Conservation (phyloP, 2,113 vertebrate genomes). For the Carettochelys insculpta region DNA sequence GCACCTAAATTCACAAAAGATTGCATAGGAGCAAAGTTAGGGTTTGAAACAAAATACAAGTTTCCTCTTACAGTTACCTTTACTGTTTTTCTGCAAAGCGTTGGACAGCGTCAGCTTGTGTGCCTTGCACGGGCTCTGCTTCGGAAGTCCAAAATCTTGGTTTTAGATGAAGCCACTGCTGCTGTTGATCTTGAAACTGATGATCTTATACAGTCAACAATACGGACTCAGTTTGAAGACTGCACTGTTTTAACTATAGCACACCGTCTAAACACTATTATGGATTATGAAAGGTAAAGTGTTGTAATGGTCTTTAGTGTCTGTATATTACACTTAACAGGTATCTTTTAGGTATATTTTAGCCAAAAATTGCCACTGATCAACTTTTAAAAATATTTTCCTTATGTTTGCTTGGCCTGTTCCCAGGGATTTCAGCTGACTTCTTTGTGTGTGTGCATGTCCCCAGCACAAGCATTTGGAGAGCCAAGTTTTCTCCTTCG, state of each 20-base stretch:
- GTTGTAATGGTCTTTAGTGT: not conserved
- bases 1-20: not conserved
- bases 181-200: constrained; percentile 96
- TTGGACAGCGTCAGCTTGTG: constrained; percentile 93
- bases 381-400: not conserved
- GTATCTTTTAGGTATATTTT: not conserved
- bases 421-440: not conserved
- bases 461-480: not conserved
- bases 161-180: constrained; percentile 95
- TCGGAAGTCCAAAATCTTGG: constrained; percentile 93
- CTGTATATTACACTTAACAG: not conserved
- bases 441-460: not conserved
- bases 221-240: constrained; percentile 89
- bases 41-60: not conserved
- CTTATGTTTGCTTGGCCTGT: not conserved
- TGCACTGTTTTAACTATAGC: constrained; percentile 96
- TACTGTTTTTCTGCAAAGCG: constrained; percentile 58
- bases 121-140: constrained; percentile 94
- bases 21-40: not conserved
- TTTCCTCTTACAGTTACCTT: not conserved
- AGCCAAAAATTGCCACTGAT: not conserved
- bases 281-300: constrained; percentile 92
- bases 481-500: not conserved
- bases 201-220: constrained; percentile 93
- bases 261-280: constrained; percentile 93